Evolutionary conservation across 2,888 invertebrate species (phyloP), one percentile per base, ranked within the genome.

Genomic region (Dryobotodes eremita): DNA sequence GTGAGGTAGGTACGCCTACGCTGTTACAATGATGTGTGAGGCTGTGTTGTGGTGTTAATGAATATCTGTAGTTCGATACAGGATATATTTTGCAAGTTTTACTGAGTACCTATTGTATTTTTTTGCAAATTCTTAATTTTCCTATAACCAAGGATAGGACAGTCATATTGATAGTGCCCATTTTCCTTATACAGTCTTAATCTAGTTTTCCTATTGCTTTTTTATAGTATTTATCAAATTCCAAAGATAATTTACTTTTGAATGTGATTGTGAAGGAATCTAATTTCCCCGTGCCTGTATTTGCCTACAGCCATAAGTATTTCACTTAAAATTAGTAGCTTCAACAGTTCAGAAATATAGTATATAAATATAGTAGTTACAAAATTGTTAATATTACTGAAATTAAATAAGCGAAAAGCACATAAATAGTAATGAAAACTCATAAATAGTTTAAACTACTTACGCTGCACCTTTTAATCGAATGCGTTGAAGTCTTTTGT

Each of bases 401-500:
- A 71, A 42, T 11, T 13, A 59, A 62, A 53, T 20, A 31, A 48
- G 20, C 1, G 3, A n/a, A 36, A 50, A 77, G 17, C 5, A 42
- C 0, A 55, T 7, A 17, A 42, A 53, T 7, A 2, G 0, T 13
- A 59, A 50, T 6, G 1, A 61, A 61, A 61, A 31, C 20, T 5
- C 48, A 11, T 1, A 20, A 11, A 55, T 23, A 10, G 10, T 31
- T 62, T 36, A 10, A 31, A 20, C 23, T 48, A 15, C 8, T 3
- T 20, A 42, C 10, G 17, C 0, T 42, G 26, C 74, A 80, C 79
- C 46, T 62, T 73, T 4, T 31, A 48, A 0, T 53, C 7, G 20
- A 50, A 13, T 57, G 86, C 89, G 85, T 88, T 86, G 79, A 89
- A 69, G 86, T 89, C 87, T 87, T 87, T 88, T 84, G 80, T 68